Evolutionary conservation across 1,140 invertebrate genomes (phyloP).

Genomic region (Venturia canescens): DNA sequence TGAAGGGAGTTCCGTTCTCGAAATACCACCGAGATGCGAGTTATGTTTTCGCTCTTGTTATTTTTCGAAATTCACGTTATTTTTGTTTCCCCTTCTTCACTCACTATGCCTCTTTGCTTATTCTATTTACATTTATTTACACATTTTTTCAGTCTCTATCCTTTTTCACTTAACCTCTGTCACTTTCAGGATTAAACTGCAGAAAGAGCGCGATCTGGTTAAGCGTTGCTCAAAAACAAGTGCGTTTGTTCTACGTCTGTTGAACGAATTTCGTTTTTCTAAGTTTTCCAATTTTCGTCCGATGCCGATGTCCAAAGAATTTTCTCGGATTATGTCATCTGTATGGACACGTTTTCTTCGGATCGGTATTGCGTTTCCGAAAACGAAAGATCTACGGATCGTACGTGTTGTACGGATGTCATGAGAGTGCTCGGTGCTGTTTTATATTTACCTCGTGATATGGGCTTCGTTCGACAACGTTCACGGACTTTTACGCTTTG

Average conservation of each 20-base stretch:
- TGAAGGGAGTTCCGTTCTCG: not conserved
- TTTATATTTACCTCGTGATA: constrained; percentile 19
- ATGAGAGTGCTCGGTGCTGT: not conserved
- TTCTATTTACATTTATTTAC: constrained; percentile 67
- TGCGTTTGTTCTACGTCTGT: not conserved
- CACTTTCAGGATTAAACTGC: not conserved
- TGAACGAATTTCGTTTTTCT: not conserved
- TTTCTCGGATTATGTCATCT: not conserved
- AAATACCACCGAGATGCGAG: not conserved
- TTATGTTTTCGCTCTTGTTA: not conserved
- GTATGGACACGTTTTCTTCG: constrained; percentile 4
- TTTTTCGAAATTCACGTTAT: not conserved
- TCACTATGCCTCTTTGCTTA: constrained; percentile 30
- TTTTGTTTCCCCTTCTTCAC: constrained; percentile 27
- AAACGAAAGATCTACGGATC: constrained; percentile 37
- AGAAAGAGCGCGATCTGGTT: not conserved
- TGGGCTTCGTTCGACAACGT: not conserved
- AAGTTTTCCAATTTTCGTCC: not conserved
- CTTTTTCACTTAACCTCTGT: not conserved
- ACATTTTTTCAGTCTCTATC: constrained; percentile 43
- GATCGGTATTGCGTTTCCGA: not conserved
- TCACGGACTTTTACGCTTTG: not conserved
- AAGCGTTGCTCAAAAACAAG: no score
- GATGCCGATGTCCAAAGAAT: not conserved
- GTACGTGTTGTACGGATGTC: constrained; percentile 11